Conservation (phyloP, 2,113 vertebrate genomes). For the Catharus minimus region DNA sequence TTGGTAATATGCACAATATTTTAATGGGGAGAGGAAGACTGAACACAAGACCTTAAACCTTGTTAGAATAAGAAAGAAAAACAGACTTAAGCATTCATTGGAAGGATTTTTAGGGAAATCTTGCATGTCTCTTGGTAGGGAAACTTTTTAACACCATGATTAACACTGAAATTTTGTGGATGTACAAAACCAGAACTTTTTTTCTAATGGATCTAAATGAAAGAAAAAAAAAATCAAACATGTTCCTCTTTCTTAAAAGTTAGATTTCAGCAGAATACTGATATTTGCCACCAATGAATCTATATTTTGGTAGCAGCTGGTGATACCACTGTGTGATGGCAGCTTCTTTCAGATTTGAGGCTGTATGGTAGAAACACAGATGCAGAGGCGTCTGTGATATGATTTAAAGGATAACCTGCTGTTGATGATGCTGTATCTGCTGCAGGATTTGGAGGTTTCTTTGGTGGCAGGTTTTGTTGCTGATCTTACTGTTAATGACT, state of each 20-base stretch:
- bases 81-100: conserved; percentile 3
- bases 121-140: neutral
- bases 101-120: conserved; percentile 43
- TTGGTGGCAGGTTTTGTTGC: neutral
- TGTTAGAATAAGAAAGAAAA: conserved; percentile 40
- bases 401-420: conserved; percentile 39
- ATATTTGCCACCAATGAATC: neutral
- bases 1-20: conserved; percentile 25
- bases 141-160: neutral
- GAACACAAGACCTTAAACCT: conserved; percentile 41
- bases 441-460: conserved; percentile 13
- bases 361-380: conserved; percentile 54
- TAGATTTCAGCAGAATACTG: neutral
- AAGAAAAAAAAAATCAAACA: neutral
- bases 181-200: neutral
- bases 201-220: neutral
- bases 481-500: neutral
- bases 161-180: neutral
- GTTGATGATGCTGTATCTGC: neutral
- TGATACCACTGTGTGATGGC: conserved; percentile 5
- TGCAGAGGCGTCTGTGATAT: conserved; percentile 56
- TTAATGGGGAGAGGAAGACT: conserved; percentile 36
- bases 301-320: conserved; percentile 7
- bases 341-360: conserved; percentile 47
- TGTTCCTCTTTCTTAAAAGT: neutral